These are phyloP conservation scores for Conchocele bisecta DNA, from an alignment of 2,888 invertebrate species.

Conservation along the genomic window DNA sequence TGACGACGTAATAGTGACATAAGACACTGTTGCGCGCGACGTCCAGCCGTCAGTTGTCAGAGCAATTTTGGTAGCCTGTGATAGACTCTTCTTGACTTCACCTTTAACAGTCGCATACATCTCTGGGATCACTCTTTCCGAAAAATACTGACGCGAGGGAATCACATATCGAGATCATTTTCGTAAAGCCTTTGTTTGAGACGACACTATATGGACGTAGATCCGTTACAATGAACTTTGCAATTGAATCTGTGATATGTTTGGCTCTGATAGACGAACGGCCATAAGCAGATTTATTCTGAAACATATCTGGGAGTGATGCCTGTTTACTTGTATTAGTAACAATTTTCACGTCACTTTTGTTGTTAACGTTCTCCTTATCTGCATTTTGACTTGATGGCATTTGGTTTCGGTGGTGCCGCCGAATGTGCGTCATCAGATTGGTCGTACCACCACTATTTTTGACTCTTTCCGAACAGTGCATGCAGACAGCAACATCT, in stretches of 20 bases:
- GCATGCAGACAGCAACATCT: too few species aligned
- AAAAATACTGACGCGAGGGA: constrained; percentile 20
- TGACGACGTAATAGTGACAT: constrained; percentile 16
- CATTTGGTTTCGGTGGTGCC: too few species aligned
- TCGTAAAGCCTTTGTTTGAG: not conserved
- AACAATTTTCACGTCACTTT: too few species aligned
- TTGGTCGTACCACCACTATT: too few species aligned
- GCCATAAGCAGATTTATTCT: too few species aligned
- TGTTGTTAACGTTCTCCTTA: too few species aligned
- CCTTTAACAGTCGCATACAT: constrained; percentile 7
- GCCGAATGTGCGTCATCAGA: too few species aligned
- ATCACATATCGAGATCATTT: constrained; percentile 16
- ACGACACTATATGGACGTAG: constrained; percentile 12
- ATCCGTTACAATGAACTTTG: constrained; percentile 6
- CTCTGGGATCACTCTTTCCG: constrained; percentile 14
- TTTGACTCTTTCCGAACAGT: too few species aligned
- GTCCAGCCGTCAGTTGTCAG: constrained; percentile 29
- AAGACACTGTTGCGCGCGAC: constrained; percentile 12
- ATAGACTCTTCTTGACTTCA: constrained; percentile 19
- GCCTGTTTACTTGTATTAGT: too few species aligned
- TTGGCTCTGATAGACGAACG: too few species aligned
- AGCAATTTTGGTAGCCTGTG: constrained; percentile 13
- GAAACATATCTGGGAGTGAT: too few species aligned
- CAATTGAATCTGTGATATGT: not conserved
- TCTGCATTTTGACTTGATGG: too few species aligned